Evolutionary conservation across 2,797 vertebrate species (phyloP).

Genomic region (Tapirus indicus): DNA sequence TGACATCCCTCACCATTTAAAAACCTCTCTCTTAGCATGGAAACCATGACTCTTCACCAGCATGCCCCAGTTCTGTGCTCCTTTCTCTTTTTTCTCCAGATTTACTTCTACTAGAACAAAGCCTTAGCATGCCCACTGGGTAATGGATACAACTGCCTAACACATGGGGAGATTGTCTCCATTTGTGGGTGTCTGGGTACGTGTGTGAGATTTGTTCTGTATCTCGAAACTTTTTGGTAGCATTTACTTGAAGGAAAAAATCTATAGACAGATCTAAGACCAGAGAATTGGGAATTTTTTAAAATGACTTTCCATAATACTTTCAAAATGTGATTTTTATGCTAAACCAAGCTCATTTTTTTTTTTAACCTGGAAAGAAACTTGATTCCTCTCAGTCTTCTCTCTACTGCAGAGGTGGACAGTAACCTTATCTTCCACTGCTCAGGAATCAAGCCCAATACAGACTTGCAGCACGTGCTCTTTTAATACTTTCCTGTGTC

Average conservation of each 20-base stretch:
- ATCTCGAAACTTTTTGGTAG: background rate
- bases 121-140: background rate
- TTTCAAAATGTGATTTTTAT: constrained; percentile 28
- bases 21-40: background rate
- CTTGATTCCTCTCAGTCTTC: background rate
- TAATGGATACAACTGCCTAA: background rate
- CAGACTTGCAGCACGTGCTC: background rate
- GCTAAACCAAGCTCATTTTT: background rate
- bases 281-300: background rate
- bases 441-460: background rate
- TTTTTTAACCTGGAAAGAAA: background rate
- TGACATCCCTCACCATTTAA: background rate
- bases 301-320: background rate
- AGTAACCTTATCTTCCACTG: no score
- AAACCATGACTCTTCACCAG: background rate
- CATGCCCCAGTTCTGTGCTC: background rate
- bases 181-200: background rate
- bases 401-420: background rate
- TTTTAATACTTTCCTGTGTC: background rate
- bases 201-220: background rate
- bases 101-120: background rate
- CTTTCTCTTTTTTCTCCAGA: background rate
- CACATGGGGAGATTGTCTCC: background rate
- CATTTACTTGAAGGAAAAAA: background rate
- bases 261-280: background rate